Evolutionary conservation across 2,113 vertebrate species (phyloP).

Genomic region (Psephotus haematonotus): DNA sequence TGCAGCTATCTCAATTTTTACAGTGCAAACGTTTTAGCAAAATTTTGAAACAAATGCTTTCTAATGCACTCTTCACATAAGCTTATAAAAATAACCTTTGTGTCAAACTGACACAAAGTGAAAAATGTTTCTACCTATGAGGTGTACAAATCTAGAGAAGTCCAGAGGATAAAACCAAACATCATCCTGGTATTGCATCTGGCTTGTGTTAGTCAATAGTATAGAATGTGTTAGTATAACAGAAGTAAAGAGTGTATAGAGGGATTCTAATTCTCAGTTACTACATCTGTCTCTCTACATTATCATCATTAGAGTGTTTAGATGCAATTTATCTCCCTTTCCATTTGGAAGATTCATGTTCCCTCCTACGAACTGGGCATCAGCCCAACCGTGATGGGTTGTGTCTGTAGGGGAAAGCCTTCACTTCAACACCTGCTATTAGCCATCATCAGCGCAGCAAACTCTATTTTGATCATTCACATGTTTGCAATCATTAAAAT

Average conservation of each 20-base stretch:
- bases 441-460: slow-evolving; percentile 44
- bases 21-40: slow-evolving; percentile 9
- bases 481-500: background rate
- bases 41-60: background rate
- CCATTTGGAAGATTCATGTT: slow-evolving; percentile 23
- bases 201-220: background rate
- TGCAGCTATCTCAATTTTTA: slow-evolving; percentile 27
- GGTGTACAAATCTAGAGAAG: background rate
- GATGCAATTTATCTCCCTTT: slow-evolving; percentile 48
- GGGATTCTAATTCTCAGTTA: background rate
- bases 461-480: background rate
- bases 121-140: background rate
- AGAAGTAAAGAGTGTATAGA: background rate
- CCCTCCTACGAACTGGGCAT: slow-evolving; percentile 19
- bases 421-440: slow-evolving; percentile 29
- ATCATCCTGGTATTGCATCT: background rate
- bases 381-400: background rate
- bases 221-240: background rate
- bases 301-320: slow-evolving; percentile 58
- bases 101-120: background rate
- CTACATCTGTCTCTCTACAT: slow-evolving; percentile 55
- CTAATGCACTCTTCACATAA: background rate
- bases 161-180: background rate
- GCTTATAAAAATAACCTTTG: background rate
- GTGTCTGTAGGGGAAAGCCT: background rate